Evolutionary conservation across 2,797 vertebrate genomes (phyloP).

Genomic region (Stomatorhinus walkeri): DNA sequence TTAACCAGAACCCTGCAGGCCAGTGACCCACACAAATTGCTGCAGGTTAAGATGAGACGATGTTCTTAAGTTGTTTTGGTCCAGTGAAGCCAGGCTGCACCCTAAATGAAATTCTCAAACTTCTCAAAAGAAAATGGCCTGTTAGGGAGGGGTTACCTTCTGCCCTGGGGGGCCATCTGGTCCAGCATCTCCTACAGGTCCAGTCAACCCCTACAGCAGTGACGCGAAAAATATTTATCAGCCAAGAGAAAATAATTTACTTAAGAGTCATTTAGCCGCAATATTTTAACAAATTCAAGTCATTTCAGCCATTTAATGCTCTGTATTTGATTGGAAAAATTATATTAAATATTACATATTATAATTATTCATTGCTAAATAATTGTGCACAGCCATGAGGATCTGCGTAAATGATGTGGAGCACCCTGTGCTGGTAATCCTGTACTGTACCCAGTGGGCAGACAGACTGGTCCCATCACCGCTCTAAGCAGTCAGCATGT

Average conservation of each 20-base stretch:
- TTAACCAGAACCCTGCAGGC: slow-evolving; percentile 51
- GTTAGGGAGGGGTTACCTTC: slow-evolving; percentile 72
- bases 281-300: not conserved
- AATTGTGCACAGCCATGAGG: not conserved
- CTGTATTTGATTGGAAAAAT: not conserved
- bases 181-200: slow-evolving; percentile 78
- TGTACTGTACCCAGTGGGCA: not conserved
- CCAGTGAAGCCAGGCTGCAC: slow-evolving; percentile 36
- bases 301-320: not conserved
- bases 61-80: not conserved
- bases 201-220: slow-evolving; percentile 77
- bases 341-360: not conserved
- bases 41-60: slow-evolving; percentile 59
- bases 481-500: not conserved
- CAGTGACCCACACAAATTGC: slow-evolving; percentile 36
- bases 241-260: not conserved
- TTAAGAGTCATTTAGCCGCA: not conserved
- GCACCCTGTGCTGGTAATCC: not conserved
- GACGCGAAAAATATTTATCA: slow-evolving; percentile 18
- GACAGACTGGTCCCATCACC: not conserved
- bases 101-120: slow-evolving; percentile 43
- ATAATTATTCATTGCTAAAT: not conserved
- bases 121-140: slow-evolving; percentile 21
- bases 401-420: not conserved
- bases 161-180: slow-evolving; percentile 74